phyloP scores from a whole-genome alignment of 2,113 vertebrate species.

The Opisthocomus hoazin region DNA sequence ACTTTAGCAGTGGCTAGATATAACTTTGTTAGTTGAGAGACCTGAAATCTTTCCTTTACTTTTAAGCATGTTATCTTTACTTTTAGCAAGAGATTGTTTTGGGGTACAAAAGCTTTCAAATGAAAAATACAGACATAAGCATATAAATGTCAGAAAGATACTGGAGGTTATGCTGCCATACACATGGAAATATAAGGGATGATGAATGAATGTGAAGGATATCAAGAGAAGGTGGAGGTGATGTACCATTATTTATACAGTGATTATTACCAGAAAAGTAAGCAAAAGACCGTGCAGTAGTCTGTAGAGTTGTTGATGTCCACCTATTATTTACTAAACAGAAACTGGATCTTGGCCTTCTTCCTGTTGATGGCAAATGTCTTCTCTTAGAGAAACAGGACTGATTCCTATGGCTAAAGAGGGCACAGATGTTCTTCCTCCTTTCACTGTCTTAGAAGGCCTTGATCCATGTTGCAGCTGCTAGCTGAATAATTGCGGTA shows the following conservation, averaged over 20 bases:
- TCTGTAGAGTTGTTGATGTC: not conserved
- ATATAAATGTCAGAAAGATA: not conserved
- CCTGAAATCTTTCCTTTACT: not conserved
- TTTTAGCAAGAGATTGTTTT: not conserved
- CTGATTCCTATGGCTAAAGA: not conserved
- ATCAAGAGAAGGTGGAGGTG: not conserved
- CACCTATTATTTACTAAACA: not conserved
- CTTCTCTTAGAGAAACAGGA: not conserved
- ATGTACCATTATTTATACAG: not conserved
- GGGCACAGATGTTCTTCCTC: not conserved
- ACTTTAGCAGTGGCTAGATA: not conserved
- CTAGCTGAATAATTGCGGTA: not conserved
- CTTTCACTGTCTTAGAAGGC: not conserved
- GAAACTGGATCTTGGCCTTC: not conserved
- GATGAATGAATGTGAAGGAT: not conserved
- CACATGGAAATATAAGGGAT: not conserved
- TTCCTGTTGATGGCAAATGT: not conserved
- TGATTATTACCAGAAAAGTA: not conserved
- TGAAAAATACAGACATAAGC: not conserved
- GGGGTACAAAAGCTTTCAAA: not conserved
- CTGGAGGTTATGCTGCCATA: not conserved
- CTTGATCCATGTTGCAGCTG: not conserved
- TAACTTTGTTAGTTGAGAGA: not conserved
- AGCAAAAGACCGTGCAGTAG: not conserved
- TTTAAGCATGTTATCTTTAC: not conserved